Conservation (phyloP, 2,888 invertebrate genomes). For the Seira musarum region DNA sequence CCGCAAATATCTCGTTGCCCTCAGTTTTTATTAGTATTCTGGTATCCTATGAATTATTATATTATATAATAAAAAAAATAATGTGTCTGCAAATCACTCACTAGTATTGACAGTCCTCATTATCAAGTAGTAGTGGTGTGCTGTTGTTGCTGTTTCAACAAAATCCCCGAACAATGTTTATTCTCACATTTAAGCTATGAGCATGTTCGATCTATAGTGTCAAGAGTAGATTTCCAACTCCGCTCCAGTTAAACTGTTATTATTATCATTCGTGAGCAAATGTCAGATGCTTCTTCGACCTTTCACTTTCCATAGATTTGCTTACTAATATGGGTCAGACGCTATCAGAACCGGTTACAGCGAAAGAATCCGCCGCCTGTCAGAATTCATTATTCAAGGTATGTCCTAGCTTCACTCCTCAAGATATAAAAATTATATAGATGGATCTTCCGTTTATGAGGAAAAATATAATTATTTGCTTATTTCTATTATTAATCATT, state of each 20-base stretch:
- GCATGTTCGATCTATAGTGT: background rate
- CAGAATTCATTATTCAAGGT: conserved; percentile 75
- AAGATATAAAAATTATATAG: background rate
- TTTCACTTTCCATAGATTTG: background rate
- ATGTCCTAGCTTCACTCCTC: conserved; percentile 11
- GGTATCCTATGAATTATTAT: no score
- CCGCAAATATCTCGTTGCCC: no score
- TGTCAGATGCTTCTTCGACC: background rate
- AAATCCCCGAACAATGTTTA: no score
- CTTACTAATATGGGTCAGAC: conserved; percentile 90
- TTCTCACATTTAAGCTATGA: background rate
- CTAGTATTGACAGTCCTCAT: no score
- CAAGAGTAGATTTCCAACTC: no score
- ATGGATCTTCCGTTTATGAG: background rate
- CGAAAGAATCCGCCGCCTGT: conserved; percentile 87
- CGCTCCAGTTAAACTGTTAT: background rate
- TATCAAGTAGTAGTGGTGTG: no score
- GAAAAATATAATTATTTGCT: conserved; percentile 65
- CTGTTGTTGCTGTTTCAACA: no score
- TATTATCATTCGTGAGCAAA: background rate
- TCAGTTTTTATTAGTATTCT: no score
- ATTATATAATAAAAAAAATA: no score
- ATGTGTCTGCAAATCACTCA: no score
- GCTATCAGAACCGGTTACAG: conserved; percentile 95
- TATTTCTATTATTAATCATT: conserved; percentile 72